Evolutionary conservation across 2,797 vertebrate species (phyloP), one percentile per base, ranked within the genome.

Genomic region (Hemibagrus guttatus): DNA sequence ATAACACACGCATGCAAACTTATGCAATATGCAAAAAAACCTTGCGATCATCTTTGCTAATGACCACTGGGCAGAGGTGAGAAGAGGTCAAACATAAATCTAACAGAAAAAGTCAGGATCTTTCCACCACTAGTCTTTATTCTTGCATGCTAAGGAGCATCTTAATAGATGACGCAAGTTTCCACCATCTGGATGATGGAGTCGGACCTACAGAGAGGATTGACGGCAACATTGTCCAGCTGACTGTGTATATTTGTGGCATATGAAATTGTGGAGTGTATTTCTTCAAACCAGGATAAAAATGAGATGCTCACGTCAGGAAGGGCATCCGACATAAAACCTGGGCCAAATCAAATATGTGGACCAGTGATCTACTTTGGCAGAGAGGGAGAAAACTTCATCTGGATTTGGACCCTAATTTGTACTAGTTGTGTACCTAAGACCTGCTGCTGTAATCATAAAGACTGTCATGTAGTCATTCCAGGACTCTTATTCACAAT

Each of bases 181-280:
- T 76, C n/a, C 49, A 35, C 49, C 58, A 86, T 80, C 52, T 87
- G 85, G 71, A 66, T 84, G 42, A 61, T n/a, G 74, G 71, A 72
- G 76, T 76, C 31, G 58, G 78, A 39, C 23, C 28, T 52, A 23
- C 35, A 68, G n/a, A 66, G 16, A 68, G 11, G 46, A 49, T 52
- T 19, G 61, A 82, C n/a, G 64, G 80, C 42, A 68, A 54, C 63
- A 83, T 14, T 54, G 63, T 68, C n/a, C 63, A 54, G 61, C 42
- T 31, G n/a, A 21, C 14, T 54, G 16, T 12, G 16, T 28, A 23
- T 68, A 68, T 89, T 89, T 75, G 85, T 90, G 90, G 92, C 90
- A 83, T 61, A 86, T 86, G 42, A 79, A 76, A 64, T 19, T 89
- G 66, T 85, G 91, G 61, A 64, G 71, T 90, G 75, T 89, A 64